Evolutionary conservation across 2,888 invertebrate species (phyloP).

Genomic region (Encarsia formosa): DNA sequence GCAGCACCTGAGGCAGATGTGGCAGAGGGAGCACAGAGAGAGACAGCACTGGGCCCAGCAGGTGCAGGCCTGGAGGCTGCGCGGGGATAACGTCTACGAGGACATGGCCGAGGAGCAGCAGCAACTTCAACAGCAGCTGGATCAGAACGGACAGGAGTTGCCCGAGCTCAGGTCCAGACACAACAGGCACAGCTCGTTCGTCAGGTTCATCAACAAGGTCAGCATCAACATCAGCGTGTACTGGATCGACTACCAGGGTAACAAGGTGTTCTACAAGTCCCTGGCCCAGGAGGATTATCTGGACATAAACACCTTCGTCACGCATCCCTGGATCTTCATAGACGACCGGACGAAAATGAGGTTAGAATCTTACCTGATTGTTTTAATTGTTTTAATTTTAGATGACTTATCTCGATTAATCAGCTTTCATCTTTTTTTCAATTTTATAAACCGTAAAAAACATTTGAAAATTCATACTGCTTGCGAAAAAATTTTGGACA

Average conservation of each 20-base stretch:
- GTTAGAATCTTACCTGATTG: no score
- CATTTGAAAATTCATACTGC: no score
- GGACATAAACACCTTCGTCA: conserved; percentile 71
- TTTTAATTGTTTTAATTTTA: no score
- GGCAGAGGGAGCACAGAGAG: no score
- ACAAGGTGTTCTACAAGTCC: conserved; percentile 58
- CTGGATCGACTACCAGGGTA: conserved; percentile 76
- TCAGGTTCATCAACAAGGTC: conserved; percentile 63
- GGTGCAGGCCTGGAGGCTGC: no score
- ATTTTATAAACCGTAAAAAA: no score
- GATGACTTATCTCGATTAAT: no score
- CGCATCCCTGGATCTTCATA: conserved; percentile 82
- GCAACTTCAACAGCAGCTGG: no score
- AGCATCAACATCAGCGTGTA: conserved; percentile 59
- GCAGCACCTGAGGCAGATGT: no score
- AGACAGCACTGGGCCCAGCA: no score
- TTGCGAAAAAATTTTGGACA: no score
- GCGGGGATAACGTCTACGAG: not conserved
- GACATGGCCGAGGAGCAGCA: not conserved
- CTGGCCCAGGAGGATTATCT: conserved; percentile 57
- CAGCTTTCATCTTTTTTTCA: no score
- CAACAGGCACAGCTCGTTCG: conserved; percentile 48
- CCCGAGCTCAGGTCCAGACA: conserved; percentile 38
- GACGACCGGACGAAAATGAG: conserved; percentile 67
- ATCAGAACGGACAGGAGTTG: not conserved